Evolutionary conservation across 2,797 vertebrate species (phyloP).

Genomic region (Xerus rutilus): DNA sequence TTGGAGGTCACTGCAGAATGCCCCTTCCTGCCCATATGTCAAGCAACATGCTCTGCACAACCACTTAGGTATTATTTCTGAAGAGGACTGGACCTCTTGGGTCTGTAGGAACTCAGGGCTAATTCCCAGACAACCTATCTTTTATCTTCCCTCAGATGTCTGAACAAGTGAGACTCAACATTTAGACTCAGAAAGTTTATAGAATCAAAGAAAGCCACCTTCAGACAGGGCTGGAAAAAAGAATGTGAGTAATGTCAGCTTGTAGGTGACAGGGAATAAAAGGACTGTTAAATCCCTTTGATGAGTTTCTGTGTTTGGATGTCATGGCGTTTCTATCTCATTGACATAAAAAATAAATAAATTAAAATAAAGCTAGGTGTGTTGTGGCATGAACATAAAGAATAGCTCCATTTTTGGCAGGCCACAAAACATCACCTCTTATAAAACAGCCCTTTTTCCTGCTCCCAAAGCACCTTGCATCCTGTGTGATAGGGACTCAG

Average conservation of each 20-base stretch:
- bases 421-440: background rate
- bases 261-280: background rate
- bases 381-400: background rate
- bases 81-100: background rate
- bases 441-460: background rate
- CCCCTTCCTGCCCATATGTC: background rate
- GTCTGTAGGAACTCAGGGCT: background rate
- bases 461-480: accelerated
- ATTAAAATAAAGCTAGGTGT: background rate
- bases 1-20: background rate
- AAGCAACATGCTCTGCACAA: background rate
- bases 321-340: background rate
- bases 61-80: background rate
- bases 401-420: background rate
- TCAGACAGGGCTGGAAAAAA: background rate
- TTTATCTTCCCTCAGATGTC: background rate
- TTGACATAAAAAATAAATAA: background rate
- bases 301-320: background rate
- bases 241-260: background rate
- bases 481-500: background rate
- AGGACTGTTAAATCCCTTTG: background rate
- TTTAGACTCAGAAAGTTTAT: background rate
- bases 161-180: background rate
- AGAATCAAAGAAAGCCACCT: background rate
- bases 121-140: background rate